Base-by-base conservation (phyloP, 2,888 invertebrate genomes). In the Pogonocherus hispidulus region DNA sequence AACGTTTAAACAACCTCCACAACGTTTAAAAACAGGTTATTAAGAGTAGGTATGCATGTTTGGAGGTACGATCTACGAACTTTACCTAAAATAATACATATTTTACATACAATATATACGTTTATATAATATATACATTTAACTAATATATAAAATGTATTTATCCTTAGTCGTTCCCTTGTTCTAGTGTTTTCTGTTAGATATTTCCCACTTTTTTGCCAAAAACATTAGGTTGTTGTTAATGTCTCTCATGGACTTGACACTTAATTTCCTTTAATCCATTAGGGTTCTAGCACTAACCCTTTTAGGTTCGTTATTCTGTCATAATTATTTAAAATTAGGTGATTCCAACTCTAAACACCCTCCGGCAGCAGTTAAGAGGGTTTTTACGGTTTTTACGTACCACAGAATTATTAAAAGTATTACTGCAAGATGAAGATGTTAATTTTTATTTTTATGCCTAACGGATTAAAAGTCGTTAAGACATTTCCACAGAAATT, bases 381-480 rank as follows among this genome's bases (percentile, higher is more conserved):
- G 2, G 32, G 32, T 32, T 32, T 32, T 32, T 11, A 11, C 2
- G 11, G 8, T 41, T 41, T 41, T 41, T 41, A n/a, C 16, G 41
- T 41, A 5, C 5, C 14, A 11, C n/a, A 9, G 14, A 27, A 3
- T 27, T 27, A 27, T 27, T 27, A 27, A 27, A 27, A 16, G 14
- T 41, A 41, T 47, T 49, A 46, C 47, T 32, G 59, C 47, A 47
- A 32, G 23, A 57, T 27, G 59, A 18, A 47, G 18, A 59, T 59
- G 23, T 51, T 27, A 62, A 51, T 51, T 62, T 47, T 18, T 62
- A 51, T 51, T 62, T 47, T 18, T 62, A 37, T 35, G 37, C 22
- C 20, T 22, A 62, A 20, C 37, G 35, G 35, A 51, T 62, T 62
- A 62, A 51, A 62, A 62, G 37, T 41, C 62, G 23, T 62, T 62